These are phyloP conservation scores for Amitus sp. DNA, from an alignment of 2,888 invertebrate genomes.

Conservation along the genomic window DNA sequence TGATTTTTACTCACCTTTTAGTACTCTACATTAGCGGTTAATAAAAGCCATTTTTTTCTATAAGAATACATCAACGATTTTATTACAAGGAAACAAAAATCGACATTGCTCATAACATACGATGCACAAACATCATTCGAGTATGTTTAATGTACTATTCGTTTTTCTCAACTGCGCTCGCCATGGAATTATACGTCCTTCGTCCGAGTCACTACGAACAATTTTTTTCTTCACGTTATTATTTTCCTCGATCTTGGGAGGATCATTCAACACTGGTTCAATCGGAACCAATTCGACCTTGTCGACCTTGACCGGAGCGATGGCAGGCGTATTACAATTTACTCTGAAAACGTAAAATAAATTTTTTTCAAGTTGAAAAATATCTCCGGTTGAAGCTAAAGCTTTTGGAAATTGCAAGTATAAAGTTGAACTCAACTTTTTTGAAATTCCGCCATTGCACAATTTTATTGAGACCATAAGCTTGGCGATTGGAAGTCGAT, in stretches of 20 bases:
- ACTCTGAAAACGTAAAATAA: constrained; percentile 19
- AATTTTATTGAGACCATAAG: too few relatives aligned
- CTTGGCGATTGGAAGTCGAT: too few relatives aligned
- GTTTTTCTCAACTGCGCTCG: constrained; percentile 89
- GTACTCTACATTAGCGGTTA: too few relatives aligned
- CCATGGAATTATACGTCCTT: constrained; percentile 86
- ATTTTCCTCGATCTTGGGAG: constrained; percentile 13
- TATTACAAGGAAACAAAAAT: neutral
- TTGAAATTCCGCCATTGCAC: too few relatives aligned
- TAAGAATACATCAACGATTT: constrained; percentile 1
- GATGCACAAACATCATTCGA: constrained; percentile 68
- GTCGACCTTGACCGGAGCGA: constrained; percentile 27
- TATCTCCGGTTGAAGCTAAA: too few relatives aligned
- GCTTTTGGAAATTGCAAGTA: too few relatives aligned
- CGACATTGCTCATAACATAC: neutral
- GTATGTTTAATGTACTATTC: constrained; percentile 86
- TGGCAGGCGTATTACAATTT: constrained; percentile 10
- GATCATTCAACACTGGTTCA: constrained; percentile 26
- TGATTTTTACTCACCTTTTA: too few relatives aligned
- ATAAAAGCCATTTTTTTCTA: neutral
- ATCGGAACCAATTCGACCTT: constrained; percentile 27
- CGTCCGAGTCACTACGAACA: constrained; percentile 70
- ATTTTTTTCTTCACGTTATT: constrained; percentile 51
- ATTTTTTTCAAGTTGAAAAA: too few relatives aligned
- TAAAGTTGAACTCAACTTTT: too few relatives aligned